These are phyloP conservation scores for Muscicapa adusta DNA, from an alignment of 2,113 vertebrate genomes.

Conservation along the genomic window DNA sequence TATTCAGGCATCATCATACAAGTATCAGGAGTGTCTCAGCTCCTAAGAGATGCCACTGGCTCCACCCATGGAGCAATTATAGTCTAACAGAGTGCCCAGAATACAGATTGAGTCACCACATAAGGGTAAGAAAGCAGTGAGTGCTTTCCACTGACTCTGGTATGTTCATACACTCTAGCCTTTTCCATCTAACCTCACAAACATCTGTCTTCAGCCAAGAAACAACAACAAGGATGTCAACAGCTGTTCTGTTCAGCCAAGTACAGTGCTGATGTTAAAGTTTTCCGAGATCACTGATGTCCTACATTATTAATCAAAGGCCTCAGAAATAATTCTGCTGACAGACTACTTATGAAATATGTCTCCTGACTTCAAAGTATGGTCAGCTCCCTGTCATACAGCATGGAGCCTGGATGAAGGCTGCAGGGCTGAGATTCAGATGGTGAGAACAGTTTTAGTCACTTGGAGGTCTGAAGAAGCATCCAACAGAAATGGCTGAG, in stretches of 20 bases:
- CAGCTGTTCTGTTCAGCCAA: constrained; percentile 30
- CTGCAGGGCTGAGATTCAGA: background rate
- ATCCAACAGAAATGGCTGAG: background rate
- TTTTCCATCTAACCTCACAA: constrained; percentile 38
- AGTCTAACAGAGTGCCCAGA: background rate
- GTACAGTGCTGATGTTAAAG: constrained; percentile 6
- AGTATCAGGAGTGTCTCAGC: background rate
- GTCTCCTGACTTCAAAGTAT: background rate
- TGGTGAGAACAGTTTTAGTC: background rate
- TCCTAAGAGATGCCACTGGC: background rate
- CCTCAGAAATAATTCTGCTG: constrained; percentile 29
- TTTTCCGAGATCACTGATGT: background rate
- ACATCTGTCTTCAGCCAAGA: constrained; percentile 41
- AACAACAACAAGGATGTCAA: constrained; percentile 27
- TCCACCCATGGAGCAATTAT: background rate
- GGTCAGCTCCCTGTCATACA: background rate
- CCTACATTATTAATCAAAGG: constrained; percentile 51
- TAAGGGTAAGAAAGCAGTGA: background rate
- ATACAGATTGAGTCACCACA: background rate
- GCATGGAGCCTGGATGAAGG: background rate
- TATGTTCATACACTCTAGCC: background rate
- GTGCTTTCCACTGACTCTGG: background rate
- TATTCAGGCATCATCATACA: constrained; percentile 1
- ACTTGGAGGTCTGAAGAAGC: background rate
- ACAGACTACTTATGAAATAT: background rate